Conservation (phyloP, 2,797 vertebrate genomes). For the Dendrocincla fuliginosa region DNA sequence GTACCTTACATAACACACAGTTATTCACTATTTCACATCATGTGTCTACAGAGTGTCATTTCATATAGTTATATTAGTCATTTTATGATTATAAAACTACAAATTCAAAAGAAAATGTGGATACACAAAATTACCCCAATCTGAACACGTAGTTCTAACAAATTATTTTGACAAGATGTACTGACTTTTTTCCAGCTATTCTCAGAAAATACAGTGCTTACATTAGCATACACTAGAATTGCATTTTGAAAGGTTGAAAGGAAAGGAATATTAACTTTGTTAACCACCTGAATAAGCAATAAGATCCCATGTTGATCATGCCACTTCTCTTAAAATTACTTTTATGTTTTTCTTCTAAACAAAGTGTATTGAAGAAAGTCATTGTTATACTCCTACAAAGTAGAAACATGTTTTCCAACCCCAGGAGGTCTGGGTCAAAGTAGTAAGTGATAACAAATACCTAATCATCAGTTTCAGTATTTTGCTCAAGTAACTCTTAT, state of each 20-base stretch:
- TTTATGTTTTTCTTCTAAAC: not conserved
- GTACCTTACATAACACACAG: constrained; percentile 38
- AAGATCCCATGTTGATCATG: not conserved
- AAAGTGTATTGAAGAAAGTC: not conserved
- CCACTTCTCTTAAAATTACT: constrained; percentile 8
- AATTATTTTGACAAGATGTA: constrained; percentile 57
- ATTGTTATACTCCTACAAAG: not conserved
- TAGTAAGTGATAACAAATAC: not conserved
- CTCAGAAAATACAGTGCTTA: constrained; percentile 36
- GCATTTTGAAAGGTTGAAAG: constrained; percentile 11
- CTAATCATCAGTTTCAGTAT: not conserved
- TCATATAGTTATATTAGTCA: constrained; percentile 39
- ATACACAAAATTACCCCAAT: constrained; percentile 55
- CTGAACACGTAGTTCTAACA: constrained; percentile 54
- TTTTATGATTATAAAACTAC: constrained; percentile 61
- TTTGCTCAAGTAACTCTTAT: not conserved
- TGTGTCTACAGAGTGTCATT: constrained; percentile 47
- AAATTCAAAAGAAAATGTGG: constrained; percentile 56
- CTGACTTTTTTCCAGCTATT: constrained; percentile 1
- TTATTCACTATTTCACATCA: constrained; percentile 56
- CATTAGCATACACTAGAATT: constrained; percentile 22
- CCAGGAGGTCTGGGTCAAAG: not conserved
- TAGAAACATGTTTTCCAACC: not conserved
- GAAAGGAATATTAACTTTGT: not conserved
- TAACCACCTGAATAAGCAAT: constrained; percentile 15